Conservation (phyloP, 2,888 invertebrate species). For the Tenthredo scrophulariae region DNA sequence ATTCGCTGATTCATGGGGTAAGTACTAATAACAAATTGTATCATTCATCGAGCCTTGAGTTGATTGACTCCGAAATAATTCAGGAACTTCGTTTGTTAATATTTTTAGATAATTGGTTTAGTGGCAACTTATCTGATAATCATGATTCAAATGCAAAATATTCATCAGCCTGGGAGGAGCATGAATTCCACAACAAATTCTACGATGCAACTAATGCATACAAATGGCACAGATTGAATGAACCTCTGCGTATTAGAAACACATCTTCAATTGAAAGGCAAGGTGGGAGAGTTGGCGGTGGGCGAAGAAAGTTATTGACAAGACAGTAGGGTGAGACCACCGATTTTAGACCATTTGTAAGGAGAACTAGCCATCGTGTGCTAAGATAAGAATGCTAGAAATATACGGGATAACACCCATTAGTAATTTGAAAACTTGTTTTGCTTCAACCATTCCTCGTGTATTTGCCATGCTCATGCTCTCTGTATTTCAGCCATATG, state of each 20-base stretch:
- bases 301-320: not conserved
- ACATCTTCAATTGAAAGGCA: not conserved
- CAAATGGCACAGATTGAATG: not conserved
- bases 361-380: not conserved
- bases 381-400: too few species aligned
- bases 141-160: not conserved
- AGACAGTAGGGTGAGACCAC: not conserved
- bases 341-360: not conserved
- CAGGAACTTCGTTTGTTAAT: not conserved
- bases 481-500: too few species aligned
- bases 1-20: not conserved
- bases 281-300: not conserved
- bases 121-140: conserved; percentile 17
- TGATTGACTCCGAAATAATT: not conserved
- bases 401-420: too few species aligned
- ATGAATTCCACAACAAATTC: not conserved
- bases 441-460: too few species aligned
- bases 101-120: not conserved
- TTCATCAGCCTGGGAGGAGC: not conserved
- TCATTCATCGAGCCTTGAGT: not conserved
- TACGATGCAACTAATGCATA: not conserved
- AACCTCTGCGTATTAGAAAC: not conserved
- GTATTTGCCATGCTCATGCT: too few species aligned
- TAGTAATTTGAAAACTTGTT: too few species aligned
- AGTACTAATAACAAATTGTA: not conserved